phyloP scores from a whole-genome alignment of 1,140 invertebrate genomes.

The Zophobas morio region DNA sequence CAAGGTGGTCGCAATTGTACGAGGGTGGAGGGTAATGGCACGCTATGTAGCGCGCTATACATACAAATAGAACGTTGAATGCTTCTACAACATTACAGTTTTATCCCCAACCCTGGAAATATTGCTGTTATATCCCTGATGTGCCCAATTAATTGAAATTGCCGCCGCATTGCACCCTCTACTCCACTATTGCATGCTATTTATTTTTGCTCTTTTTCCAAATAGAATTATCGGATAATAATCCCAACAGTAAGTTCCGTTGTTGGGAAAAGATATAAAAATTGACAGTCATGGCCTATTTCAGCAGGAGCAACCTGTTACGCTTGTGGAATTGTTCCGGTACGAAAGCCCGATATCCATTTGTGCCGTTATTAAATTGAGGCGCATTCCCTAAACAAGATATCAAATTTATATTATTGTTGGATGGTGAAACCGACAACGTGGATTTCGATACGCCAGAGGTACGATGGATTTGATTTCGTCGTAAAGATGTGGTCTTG shows the following conservation, averaged over 20 bases:
- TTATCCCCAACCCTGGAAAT: constrained; percentile 39
- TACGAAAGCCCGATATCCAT: constrained; percentile 44
- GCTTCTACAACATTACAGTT: constrained; percentile 47
- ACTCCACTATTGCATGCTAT: background rate
- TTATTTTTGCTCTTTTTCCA: constrained; percentile 3
- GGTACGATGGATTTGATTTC: constrained; percentile 19
- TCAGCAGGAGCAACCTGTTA: constrained; percentile 38
- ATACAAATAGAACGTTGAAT: constrained; percentile 57
- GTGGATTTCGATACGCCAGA: constrained; percentile 1
- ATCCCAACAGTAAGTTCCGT: constrained; percentile 18
- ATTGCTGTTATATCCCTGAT: constrained; percentile 22
- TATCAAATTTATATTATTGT: constrained; percentile 50
- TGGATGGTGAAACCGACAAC: constrained; percentile 38
- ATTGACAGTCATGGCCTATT: constrained; percentile 51
- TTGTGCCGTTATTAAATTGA: constrained; percentile 46
- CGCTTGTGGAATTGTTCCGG: constrained; percentile 38
- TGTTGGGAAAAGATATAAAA: constrained; percentile 19
- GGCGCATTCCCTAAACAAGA: constrained; percentile 47
- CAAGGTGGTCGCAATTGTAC: constrained; percentile 55
- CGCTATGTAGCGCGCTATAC: constrained; percentile 48
- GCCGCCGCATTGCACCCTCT: constrained; percentile 8
- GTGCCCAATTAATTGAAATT: constrained; percentile 32
- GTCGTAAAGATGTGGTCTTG: background rate
- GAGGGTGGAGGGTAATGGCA: constrained; percentile 50
- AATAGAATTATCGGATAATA: constrained; percentile 1